phyloP scores from a whole-genome alignment of 2,797 vertebrate genomes.

The Enteromius treurensis region DNA sequence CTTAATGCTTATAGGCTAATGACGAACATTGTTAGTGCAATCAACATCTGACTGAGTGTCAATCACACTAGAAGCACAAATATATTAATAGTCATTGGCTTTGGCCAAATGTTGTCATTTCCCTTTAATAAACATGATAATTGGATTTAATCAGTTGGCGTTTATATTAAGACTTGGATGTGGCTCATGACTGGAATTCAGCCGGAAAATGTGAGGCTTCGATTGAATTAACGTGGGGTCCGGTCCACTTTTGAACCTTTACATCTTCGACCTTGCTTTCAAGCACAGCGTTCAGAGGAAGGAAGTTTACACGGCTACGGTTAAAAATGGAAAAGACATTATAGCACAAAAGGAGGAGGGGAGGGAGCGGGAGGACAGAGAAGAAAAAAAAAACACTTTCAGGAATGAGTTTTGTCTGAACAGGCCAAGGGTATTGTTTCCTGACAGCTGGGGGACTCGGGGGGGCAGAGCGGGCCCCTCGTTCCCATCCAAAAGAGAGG shows the following conservation, averaged over 20 bases:
- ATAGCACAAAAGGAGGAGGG: slow-evolving; percentile 70
- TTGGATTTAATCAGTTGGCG: neutral
- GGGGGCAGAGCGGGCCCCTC: slow-evolving; percentile 65
- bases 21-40: slow-evolving; percentile 2
- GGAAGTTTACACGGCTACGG: slow-evolving; percentile 79
- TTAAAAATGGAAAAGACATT: slow-evolving; percentile 88
- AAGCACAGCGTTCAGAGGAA: slow-evolving; percentile 71
- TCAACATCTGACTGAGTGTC: slow-evolving; percentile 13
- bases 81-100: neutral
- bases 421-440: slow-evolving; percentile 84
- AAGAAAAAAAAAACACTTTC: slow-evolving; percentile 77
- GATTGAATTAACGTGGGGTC: slow-evolving; percentile 6
- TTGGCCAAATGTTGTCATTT: neutral
- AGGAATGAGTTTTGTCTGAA: slow-evolving; percentile 82
- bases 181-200: neutral
- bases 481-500: slow-evolving; percentile 74
- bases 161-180: neutral
- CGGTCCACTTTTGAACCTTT: slow-evolving; percentile 12
- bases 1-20: slow-evolving; percentile 9
- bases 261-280: slow-evolving; percentile 16
- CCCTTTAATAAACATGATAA: neutral
- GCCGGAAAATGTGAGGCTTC: neutral
- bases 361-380: slow-evolving; percentile 51
- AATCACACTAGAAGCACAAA: slow-evolving; percentile 7
- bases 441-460: slow-evolving; percentile 82